Base-by-base conservation (phyloP, 1,140 invertebrate species). In the Protaetia brevitarsis region DNA sequence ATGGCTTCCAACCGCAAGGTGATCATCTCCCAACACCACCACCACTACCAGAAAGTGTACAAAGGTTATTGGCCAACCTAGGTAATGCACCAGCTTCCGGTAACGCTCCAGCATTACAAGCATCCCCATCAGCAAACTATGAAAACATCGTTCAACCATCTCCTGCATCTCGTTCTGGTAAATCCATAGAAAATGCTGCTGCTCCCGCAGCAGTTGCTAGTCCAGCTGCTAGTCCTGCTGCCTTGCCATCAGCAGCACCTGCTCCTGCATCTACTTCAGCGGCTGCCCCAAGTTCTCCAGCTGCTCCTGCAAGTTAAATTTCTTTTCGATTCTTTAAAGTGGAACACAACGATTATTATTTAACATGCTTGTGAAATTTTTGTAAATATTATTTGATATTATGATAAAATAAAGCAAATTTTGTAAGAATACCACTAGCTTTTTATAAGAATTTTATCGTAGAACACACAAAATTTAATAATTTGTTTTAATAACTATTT, bases 1-100 rank as follows among this genome's bases (percentile, higher is more conserved):
- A 86, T 66, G 87, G 86, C 13, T 88, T 86, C 76, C 73, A 81
- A 34, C 79, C 86, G 23, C 67, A 73, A 6, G 84, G 83, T 30
- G 82, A 77, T 34, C 82, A 84, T 66, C 76, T 85, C 27, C 80
- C 80, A n/a, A 74, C 80, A 0, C 78, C 84, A 6, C 83, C 82
- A 2, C 84, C 83, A 57, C 75, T 85, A 29, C 85, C 85, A 10
- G 77, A 76, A 21, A 78, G 74, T 1, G 84, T 85, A 71, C 65
- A 34, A 36, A 26, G 19, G 16, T 27, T 37, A 28, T 37, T 62
- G 21, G 8, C 10, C 11, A 11, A 26, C 21, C 3, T 62, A 37
- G 13, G 21, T 6, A 26, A 10, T 23, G 36, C 41, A 3, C 36
- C 21, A 13, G 63, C 36, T 45, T 19, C 58, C 26, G 30, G 58